phyloP scores from a whole-genome alignment of 2,113 vertebrate genomes.

The Verasper variegatus region DNA sequence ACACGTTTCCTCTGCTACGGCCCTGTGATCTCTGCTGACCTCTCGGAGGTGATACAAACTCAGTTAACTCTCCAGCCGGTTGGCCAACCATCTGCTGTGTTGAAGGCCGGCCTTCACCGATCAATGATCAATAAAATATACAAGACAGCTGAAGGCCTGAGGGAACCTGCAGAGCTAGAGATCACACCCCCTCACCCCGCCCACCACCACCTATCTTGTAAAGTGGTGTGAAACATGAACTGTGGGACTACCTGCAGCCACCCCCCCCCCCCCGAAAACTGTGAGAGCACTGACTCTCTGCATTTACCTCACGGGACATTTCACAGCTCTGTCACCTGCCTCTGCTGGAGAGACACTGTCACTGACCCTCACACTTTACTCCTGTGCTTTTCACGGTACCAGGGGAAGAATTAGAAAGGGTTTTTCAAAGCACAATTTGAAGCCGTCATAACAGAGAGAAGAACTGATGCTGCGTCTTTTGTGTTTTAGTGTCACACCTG shows the following conservation, averaged over 20 bases:
- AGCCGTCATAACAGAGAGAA: no score
- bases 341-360: neutral
- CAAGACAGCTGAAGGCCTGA: constrained; percentile 25
- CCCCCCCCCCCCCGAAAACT: no score
- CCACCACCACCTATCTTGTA: no score
- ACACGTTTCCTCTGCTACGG: neutral
- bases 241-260: constrained; percentile 8
- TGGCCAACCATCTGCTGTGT: constrained; percentile 51
- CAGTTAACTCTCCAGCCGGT: constrained; percentile 20
- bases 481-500: no score
- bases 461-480: no score
- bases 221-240: neutral
- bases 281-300: neutral
- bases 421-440: no score
- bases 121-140: constrained; percentile 55
- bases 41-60: constrained; percentile 30
- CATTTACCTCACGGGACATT: neutral
- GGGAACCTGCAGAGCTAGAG: neutral
- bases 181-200: neutral
- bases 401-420: no score
- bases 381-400: neutral
- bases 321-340: no score
- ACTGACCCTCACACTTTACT: neutral
- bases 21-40: constrained; percentile 36
- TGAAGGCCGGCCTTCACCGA: constrained; percentile 13